These are phyloP conservation scores for Eupithecia exiguata DNA, from an alignment of 2,888 invertebrate genomes.

Conservation along the genomic window DNA sequence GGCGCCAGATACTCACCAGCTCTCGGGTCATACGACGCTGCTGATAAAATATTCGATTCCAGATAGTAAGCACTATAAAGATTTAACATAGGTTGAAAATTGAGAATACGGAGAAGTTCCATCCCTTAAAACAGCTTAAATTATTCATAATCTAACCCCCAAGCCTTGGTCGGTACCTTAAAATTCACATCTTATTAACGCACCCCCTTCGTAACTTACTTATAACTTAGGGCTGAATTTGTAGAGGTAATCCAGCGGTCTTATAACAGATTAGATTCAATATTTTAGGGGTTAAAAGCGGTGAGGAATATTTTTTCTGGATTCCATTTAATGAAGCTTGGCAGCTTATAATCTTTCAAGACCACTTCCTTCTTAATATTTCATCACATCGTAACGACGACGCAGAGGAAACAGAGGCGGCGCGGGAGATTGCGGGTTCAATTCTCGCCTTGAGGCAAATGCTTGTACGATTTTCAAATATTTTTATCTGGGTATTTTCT, in stretches of 20 bases:
- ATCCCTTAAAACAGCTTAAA: slow-evolving; percentile 41
- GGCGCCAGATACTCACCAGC: background rate
- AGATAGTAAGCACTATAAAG: background rate
- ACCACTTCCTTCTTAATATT: background rate
- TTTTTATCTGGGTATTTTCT: too few relatives aligned
- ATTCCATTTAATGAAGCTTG: background rate
- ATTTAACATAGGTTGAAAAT: background rate
- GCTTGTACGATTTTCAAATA: too few relatives aligned
- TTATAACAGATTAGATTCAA: slow-evolving; percentile 39
- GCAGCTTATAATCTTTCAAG: background rate
- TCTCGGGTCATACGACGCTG: background rate
- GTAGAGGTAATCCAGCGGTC: slow-evolving; percentile 40
- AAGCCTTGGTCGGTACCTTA: slow-evolving; percentile 49
- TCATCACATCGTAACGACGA: too few relatives aligned
- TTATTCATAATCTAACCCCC: slow-evolving; percentile 52
- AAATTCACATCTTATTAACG: slow-evolving; percentile 62
- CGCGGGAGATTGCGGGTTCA: too few relatives aligned
- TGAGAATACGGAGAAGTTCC: background rate
- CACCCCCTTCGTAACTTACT: slow-evolving; percentile 55
- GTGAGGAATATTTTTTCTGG: background rate
- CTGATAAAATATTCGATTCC: background rate
- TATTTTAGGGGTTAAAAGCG: background rate
- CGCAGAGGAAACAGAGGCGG: too few relatives aligned
- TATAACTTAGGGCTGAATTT: slow-evolving; percentile 54
- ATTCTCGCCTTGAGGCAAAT: too few relatives aligned